Conservation (phyloP, 2,113 vertebrate genomes). For the Craseonycteris thonglongyai region DNA sequence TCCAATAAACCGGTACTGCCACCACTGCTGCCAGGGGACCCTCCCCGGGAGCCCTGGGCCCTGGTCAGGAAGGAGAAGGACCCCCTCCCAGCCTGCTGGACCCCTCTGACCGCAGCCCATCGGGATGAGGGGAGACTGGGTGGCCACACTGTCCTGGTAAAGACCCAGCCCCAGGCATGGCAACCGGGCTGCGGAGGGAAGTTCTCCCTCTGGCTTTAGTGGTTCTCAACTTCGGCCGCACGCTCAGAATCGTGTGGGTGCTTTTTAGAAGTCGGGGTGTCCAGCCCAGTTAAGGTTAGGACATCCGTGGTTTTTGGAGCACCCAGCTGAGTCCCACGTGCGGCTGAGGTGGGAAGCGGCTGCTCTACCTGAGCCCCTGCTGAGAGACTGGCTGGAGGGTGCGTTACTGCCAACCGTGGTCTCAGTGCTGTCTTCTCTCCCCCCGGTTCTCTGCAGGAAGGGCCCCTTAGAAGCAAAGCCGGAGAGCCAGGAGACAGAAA, state of each 20-base stretch:
- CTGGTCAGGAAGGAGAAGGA: not conserved
- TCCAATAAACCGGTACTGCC: not conserved
- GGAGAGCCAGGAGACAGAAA: conserved; percentile 82
- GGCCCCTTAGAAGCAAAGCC: conserved; percentile 85
- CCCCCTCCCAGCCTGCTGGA: not conserved
- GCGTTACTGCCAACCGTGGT: not conserved
- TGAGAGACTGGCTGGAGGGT: not conserved
- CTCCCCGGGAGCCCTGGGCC: not conserved
- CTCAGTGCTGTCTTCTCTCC: conserved; percentile 65
- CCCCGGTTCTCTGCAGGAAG: conserved; percentile 82
- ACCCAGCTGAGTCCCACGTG: rapidly evolving
- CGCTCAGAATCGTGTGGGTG: not conserved
- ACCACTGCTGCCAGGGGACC: not conserved
- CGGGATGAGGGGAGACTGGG: not conserved
- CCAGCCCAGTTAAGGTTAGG: not conserved
- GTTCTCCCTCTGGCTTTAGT: not conserved
- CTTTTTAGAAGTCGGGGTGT: not conserved
- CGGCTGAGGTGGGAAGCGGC: not conserved
- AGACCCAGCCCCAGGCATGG: not conserved
- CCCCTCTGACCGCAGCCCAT: too few relatives aligned
- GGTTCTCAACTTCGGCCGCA: not conserved
- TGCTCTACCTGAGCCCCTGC: not conserved
- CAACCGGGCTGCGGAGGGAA: not conserved
- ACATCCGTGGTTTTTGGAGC: not conserved
- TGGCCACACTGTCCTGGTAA: too few relatives aligned